These are phyloP conservation scores for Muntiacus reevesi DNA, from an alignment of 2,113 vertebrate species.

Conservation along the genomic window DNA sequence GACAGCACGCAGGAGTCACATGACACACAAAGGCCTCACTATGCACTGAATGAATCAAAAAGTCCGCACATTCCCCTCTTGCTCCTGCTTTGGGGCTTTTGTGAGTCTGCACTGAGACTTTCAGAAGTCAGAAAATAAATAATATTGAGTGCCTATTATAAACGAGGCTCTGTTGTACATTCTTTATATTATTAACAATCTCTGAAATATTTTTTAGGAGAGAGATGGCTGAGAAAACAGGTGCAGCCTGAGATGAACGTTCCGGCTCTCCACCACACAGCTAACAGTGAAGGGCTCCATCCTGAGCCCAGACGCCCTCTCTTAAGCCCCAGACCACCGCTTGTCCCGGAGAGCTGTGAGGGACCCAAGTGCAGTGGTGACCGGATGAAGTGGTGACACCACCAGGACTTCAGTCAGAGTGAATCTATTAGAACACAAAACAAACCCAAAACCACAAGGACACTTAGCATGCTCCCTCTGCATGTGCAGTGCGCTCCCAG, in stretches of 20 bases:
- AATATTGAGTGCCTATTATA: neutral
- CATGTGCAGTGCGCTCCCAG: neutral
- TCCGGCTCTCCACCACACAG: neutral
- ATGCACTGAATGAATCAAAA: accelerated
- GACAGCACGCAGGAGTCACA: neutral
- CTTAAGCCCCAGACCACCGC: neutral
- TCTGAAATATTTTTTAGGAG: neutral
- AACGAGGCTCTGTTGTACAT: neutral
- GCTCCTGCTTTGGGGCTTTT: neutral
- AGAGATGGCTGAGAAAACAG: neutral
- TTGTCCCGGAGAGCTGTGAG: neutral
- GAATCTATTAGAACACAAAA: neutral
- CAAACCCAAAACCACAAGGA: neutral
- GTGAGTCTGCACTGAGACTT: neutral
- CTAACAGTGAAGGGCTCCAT: neutral
- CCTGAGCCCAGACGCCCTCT: neutral
- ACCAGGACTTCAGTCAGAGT: neutral
- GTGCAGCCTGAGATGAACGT: neutral
- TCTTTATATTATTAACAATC: neutral
- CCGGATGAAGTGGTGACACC: neutral
- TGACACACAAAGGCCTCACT: neutral
- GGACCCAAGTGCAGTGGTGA: accelerated
- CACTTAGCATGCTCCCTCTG: neutral
- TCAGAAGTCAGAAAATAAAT: neutral
- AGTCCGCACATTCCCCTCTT: accelerated